Base-by-base conservation (phyloP, 2,888 invertebrate genomes). In the Stenodera caucasica region DNA sequence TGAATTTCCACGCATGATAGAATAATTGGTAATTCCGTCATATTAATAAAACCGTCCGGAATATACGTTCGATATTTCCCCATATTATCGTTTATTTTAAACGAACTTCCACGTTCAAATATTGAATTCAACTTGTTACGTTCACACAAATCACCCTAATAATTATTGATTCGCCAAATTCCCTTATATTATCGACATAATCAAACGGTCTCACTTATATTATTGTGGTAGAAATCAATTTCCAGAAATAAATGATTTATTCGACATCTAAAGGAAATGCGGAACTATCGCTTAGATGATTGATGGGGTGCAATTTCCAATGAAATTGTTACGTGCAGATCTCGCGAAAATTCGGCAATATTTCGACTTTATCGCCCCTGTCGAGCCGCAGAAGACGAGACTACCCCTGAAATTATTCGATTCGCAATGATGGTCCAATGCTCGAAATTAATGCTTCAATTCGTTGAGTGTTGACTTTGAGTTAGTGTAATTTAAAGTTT, bases 241-340 rank as follows among this genome's bases (percentile, higher is more conserved):
- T 53, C 53, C 12, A 56, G 33, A 33, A 55, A 55, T 55, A 35
- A 62, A 58, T 62, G 55, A 62, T 62, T 62, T 62, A 62, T 62
- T 53, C 37, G 62, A 50, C 55, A 50, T 56, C 53, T 50, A 29
- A 49, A 53, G 55, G 55, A 59, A 62, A 58, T 49, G 21, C 49
- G 49, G 45, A 55, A 58, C 54, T 35, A 55, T 37, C 55, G 49
- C 55, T 49, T 55, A 55, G 18, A 30, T 58, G 58, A 62, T 62
- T 58, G 55, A 62, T 58, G 58, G 50, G 15, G 53, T 58, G 53
- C 56, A 62, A 62, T 62, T 58, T 62, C 35, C 50, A 56, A 53
- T 55, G 33, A 58, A 55, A 59, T 58, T 58, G 62, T 35, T 54
- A 52, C 49, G 50, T 57, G 53, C 23, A 18, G 15, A 51, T 29